phyloP scores from a whole-genome alignment of 2,888 invertebrate genomes.

The Xanthia togata region DNA sequence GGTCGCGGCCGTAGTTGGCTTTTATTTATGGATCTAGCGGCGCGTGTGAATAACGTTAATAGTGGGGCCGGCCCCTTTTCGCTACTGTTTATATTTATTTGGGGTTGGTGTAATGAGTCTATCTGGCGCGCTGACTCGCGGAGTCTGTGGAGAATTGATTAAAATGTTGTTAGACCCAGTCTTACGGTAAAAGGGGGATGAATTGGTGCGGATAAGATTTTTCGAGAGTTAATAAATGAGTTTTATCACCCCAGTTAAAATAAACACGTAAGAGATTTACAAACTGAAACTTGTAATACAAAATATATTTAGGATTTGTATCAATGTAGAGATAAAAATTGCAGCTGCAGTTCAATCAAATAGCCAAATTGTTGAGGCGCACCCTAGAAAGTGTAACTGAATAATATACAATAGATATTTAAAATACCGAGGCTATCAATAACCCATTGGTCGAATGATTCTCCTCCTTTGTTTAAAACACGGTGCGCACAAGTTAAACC shows the following conservation, averaged over 20 bases:
- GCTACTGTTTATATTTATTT: conserved; percentile 90
- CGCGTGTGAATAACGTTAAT: conserved; percentile 90
- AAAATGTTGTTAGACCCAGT: conserved; percentile 89
- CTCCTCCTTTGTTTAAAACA: not conserved
- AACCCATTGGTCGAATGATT: not conserved
- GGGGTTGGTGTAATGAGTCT: conserved; percentile 89
- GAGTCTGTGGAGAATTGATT: conserved; percentile 90
- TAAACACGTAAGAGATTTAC: conserved; percentile 72
- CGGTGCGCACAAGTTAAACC: no score
- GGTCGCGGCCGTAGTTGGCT: conserved; percentile 83
- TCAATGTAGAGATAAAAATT: not conserved
- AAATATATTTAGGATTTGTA: not conserved
- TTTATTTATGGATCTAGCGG: conserved; percentile 88
- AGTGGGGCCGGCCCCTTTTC: conserved; percentile 86
- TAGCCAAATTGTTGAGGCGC: not conserved
- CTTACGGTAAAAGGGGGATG: conserved; percentile 85
- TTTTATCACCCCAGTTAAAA: conserved; percentile 76
- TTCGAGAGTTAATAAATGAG: conserved; percentile 81
- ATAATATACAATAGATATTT: not conserved
- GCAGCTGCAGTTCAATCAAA: conserved; percentile 9
- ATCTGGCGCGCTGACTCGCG: conserved; percentile 89
- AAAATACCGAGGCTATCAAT: not conserved
- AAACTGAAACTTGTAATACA: conserved; percentile 55
- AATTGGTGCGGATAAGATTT: conserved; percentile 81
- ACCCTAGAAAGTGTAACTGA: not conserved